Percentiles rank a stretch among this genome's conserved stretches.
These are phyloP conservation scores for Glandiceps talaboti DNA, from an alignment of 53 echinoderm and acorn worm genomes.

Conservation along the genomic window DNA sequence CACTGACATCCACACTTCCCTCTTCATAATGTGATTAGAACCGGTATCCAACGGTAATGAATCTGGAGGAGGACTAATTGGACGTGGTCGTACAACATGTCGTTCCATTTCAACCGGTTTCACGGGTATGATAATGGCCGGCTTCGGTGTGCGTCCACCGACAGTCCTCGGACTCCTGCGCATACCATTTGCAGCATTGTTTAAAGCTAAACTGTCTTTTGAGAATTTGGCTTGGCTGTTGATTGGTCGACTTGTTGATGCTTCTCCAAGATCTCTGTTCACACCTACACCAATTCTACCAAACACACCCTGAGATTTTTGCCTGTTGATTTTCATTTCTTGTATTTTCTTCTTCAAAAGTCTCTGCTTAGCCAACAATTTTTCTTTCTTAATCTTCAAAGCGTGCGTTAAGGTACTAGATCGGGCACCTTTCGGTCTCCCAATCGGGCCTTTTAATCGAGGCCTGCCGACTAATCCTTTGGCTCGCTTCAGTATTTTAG, in stretches of 20 bases:
- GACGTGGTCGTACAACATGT: slow-evolving; percentile 80
- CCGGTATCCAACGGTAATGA: slow-evolving; percentile 39
- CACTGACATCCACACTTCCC: slow-evolving; percentile 62
- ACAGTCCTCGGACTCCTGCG: background rate
- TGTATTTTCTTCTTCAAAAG: background rate
- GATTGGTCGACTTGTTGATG: background rate
- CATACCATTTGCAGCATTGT: background rate
- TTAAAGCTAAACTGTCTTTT: background rate
- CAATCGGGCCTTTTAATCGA: background rate
- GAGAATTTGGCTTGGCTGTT: too few species aligned
- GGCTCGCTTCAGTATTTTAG: background rate
- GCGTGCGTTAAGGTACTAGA: background rate
- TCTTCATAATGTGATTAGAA: slow-evolving; percentile 26
- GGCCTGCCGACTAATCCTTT: background rate
- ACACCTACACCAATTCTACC: background rate
- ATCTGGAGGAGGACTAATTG: slow-evolving; percentile 48
- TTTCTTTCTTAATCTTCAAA: background rate
- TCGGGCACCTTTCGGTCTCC: background rate
- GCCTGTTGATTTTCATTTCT: background rate
- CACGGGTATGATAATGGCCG: background rate
- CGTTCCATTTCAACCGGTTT: slow-evolving; percentile 36
- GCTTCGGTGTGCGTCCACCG: background rate
- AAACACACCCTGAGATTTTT: background rate
- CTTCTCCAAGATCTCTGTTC: background rate
- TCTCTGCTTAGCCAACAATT: background rate